Evolutionary conservation across 2,888 invertebrate species (phyloP), one percentile per base, ranked within the genome.

Genomic region (Tethea ocularis): DNA sequence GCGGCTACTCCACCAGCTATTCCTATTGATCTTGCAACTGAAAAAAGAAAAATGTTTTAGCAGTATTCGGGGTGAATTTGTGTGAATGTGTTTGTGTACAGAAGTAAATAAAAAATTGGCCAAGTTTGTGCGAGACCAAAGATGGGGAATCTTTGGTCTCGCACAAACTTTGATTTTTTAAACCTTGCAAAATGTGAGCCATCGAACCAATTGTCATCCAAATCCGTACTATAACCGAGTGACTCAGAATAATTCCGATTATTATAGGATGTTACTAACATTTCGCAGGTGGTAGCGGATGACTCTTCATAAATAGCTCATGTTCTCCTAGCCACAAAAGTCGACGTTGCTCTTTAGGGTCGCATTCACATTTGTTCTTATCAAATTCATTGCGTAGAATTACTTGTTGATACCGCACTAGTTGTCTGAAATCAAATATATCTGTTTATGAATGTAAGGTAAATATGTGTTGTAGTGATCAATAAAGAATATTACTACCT

Each of bases 301-400:
- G 96, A 58, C 85, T 82, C 13, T 94, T 94, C 52, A 88, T 68
- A 73, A 95, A 96, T 0, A 98, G 80, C 83, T 98, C 97, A 61
- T 96, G 80, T 85, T 98, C 96, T 0, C 97, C 99, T 54, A 95
- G 91, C 57, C 93, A 86, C n/a, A 99, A 69, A 29, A 99, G 79
- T 94, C 96, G 52, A 95, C 98, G 80, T 94, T 92, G 75, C 94
- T 94, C 91, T 95, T 94, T 93, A 96, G 98, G 74, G 86, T 95
- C 75, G 94, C 89, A 73, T 93, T 87, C 73, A 89, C 94, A 87
- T 96, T 62, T 76, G 60, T 91, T 96, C 68, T 96, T 93, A 62
- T 99, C 99, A 81, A 99, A 99, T 63, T 96, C 93, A 11, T 95
- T 94, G 65, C 99, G 94, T 83, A 99, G 78, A 23, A 97, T 73